These are phyloP conservation scores for Coleophora flavipennella DNA, from an alignment of 2,888 invertebrate species.

Conservation along the genomic window DNA sequence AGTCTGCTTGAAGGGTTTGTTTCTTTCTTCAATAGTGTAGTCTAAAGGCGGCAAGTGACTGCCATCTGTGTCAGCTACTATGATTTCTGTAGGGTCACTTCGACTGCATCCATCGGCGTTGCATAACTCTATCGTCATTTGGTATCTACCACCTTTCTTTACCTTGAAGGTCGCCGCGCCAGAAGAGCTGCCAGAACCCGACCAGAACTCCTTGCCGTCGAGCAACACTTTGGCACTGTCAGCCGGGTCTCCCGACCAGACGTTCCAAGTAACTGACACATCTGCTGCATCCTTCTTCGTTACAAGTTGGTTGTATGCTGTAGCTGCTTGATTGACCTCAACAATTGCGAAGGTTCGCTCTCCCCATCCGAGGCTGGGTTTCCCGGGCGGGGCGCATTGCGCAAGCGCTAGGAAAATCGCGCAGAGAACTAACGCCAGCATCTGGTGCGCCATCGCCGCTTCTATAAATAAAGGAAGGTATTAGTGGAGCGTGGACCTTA, in stretches of 20 bases:
- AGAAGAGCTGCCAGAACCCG: constrained; percentile 41
- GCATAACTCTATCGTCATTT: constrained; percentile 58
- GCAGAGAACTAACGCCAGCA: constrained; percentile 38
- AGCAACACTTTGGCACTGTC: constrained; percentile 46
- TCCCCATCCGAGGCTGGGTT: constrained; percentile 60
- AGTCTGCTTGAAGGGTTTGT: constrained; percentile 62
- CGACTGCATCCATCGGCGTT: constrained; percentile 56
- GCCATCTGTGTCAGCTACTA: constrained; percentile 65
- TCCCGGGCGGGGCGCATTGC: constrained; percentile 51
- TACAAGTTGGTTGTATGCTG: constrained; percentile 64
- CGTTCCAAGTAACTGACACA: constrained; percentile 62
- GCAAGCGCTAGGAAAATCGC: constrained; percentile 34
- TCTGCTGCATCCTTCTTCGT: constrained; percentile 52
- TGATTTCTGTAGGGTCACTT: constrained; percentile 54
- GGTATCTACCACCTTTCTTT: constrained; percentile 59
- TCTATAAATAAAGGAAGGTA: constrained; percentile 45
- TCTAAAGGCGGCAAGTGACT: constrained; percentile 60
- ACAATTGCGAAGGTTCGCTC: constrained; percentile 61
- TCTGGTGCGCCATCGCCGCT: constrained; percentile 48
- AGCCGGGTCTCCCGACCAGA: constrained; percentile 61
- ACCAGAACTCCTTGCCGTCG: constrained; percentile 53
- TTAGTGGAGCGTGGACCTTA: constrained; percentile 35
- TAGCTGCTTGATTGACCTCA: constrained; percentile 65
- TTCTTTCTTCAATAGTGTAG: constrained; percentile 50
- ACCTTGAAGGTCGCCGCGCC: constrained; percentile 55